Base-by-base conservation (phyloP, 92 coral and sea anemone species). In the Micromussa lordhowensis region DNA sequence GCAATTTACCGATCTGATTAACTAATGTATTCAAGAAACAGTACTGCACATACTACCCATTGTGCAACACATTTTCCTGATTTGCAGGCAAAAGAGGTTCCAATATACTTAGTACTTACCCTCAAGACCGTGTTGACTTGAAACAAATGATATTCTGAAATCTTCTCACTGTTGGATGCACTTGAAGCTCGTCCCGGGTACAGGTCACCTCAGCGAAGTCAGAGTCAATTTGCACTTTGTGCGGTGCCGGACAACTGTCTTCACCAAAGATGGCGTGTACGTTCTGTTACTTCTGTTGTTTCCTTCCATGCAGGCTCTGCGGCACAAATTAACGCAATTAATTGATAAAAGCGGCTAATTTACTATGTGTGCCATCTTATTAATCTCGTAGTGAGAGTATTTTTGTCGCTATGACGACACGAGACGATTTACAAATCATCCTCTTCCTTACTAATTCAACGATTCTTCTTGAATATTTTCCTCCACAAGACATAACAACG, bases 271-370 rank as follows among this genome's bases (percentile, higher is more conserved):
- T 21, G 71, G 80, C 57, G 80, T 55, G 32, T 3, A 19, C 31
- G 51, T 9, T 55, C 71, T 53, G 4, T 16, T 55, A 12, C 54
- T 29, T 35, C 28, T 71, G 31, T 17, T 34, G 26, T 44, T 69
- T 29, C 21, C 29, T 6, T n/a, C 78, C 77, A 82, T 71, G 51
- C 51, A 84, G 79, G 80, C 28, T 75, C 38, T 59, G 58, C 28
- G 59, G 82, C 88, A 19, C 82, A 85, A 77, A 75, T 85, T 61
- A 85, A 77, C 63, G 73, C 75, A 76, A 85, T 77, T 85, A 76
- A 77, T 61, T 48, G 58, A 59, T 76, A 40, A 58, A 85, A 34
- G 82, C 75, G 44, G 75, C 75, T 85, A 40, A 85, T 59, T 85
- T 31, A 63, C 74, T 30, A 29, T 61, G 75, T 76, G 55, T 63